Evolutionary conservation across 2,797 vertebrate species (phyloP).

Genomic region (Manis pentadactyla): DNA sequence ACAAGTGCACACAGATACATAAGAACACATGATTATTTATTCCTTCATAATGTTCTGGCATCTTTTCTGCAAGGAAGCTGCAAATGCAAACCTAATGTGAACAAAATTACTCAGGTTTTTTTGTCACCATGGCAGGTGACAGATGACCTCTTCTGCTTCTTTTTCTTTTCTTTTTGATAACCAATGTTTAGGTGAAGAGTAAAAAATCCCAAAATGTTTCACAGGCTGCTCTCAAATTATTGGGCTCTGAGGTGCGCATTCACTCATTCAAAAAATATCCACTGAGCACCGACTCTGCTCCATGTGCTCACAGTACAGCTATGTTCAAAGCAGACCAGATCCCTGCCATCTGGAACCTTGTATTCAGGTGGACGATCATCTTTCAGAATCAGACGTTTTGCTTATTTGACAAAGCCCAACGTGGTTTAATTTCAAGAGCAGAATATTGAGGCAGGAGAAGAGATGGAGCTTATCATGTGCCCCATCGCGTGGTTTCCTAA

Average conservation of each 20-base stretch:
- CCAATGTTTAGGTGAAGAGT: background rate
- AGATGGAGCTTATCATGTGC: background rate
- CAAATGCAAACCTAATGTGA: constrained; percentile 29
- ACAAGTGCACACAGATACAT: background rate
- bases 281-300: background rate
- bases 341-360: background rate
- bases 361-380: background rate
- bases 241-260: background rate
- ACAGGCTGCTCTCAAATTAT: background rate
- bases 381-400: background rate
- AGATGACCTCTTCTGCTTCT: background rate
- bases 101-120: constrained; percentile 4
- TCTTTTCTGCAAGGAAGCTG: constrained; percentile 43
- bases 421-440: background rate
- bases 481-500: background rate
- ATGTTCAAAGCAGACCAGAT: background rate
- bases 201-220: background rate
- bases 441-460: background rate
- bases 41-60: background rate
- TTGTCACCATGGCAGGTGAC: background rate
- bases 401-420: background rate
- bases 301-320: background rate
- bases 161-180: background rate
- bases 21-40: background rate
- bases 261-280: background rate